Percentiles rank a stretch among this genome's conserved stretches.
These are phyloP conservation scores for Stomatorhinus walkeri DNA, from an alignment of 2,797 vertebrate genomes.

Conservation along the genomic window DNA sequence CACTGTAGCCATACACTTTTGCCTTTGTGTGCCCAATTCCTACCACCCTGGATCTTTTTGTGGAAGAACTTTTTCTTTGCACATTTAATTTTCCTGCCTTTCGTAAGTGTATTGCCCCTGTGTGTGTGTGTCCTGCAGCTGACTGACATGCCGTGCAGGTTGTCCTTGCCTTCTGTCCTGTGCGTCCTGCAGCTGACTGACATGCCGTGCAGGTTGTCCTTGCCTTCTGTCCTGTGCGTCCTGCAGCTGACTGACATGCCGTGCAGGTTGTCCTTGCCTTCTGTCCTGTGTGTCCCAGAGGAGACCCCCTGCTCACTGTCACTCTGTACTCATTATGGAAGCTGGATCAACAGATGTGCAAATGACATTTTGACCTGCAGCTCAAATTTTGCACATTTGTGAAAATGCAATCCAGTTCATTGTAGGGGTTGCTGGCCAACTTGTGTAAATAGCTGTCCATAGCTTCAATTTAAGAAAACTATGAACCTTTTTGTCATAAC, in stretches of 20 bases:
- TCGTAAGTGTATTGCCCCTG: neutral
- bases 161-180: neutral
- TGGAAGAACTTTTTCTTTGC: neutral
- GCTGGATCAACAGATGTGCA: neutral
- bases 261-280: neutral
- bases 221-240: neutral
- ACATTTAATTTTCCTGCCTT: neutral
- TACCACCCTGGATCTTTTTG: neutral
- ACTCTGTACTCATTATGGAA: neutral
- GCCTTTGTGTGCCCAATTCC: neutral
- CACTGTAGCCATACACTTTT: neutral
- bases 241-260: neutral
- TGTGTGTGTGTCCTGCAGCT: neutral
- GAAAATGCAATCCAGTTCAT: neutral
- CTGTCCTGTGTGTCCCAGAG: neutral
- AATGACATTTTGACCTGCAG: neutral
- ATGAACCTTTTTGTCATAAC: neutral
- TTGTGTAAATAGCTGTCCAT: neutral
- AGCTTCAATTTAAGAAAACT: neutral
- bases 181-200: neutral
- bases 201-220: neutral
- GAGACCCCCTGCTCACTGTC: neutral
- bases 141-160: neutral
- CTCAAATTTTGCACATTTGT: neutral
- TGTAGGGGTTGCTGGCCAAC: neutral